A percentile compares a stretch with the other conserved stretches of the same genome.
These are phyloP conservation scores for Falco rusticolus DNA, from an alignment of 2,797 vertebrate genomes.

Conservation along the genomic window DNA sequence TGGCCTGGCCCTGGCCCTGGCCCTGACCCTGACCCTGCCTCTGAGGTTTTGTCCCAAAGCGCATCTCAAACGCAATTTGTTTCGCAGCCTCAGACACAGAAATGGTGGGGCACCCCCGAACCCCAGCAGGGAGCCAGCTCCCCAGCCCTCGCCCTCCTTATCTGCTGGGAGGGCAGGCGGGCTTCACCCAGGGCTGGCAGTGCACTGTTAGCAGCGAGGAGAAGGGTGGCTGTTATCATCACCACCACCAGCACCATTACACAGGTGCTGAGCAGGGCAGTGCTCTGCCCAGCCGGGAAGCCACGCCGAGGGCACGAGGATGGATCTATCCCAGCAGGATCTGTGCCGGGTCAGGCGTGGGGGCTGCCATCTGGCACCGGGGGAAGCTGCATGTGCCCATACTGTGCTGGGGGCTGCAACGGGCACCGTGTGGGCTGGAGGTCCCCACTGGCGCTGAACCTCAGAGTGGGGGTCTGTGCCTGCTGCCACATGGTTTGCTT, in stretches of 20 bases:
- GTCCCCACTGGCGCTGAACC: background rate
- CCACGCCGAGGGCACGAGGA: too few relatives aligned
- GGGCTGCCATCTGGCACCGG: background rate
- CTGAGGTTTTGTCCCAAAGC: background rate
- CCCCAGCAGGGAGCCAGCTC: background rate
- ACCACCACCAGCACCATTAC: background rate
- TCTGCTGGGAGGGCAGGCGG: background rate
- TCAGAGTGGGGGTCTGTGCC: background rate
- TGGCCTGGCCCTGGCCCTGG: too few relatives aligned
- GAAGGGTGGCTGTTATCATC: background rate
- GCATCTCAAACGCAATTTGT: background rate
- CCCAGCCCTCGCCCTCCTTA: background rate
- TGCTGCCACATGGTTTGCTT: background rate
- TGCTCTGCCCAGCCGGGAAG: too few relatives aligned
- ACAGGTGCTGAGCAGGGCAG: too few relatives aligned
- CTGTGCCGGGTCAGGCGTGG: accelerated
- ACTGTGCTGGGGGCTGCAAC: too few relatives aligned
- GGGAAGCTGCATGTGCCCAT: too few relatives aligned
- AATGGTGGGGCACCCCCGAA: background rate
- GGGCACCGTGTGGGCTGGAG: too few relatives aligned
- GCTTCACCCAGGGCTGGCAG: too few relatives aligned
- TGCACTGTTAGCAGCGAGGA: too few relatives aligned
- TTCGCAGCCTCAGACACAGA: background rate
- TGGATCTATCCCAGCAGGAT: background rate
- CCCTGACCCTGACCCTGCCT: too few relatives aligned